Percentiles rank a stretch among this genome's conserved stretches.
phyloP scores from a whole-genome alignment of 2,797 vertebrate species.

The Molossus molossus region DNA sequence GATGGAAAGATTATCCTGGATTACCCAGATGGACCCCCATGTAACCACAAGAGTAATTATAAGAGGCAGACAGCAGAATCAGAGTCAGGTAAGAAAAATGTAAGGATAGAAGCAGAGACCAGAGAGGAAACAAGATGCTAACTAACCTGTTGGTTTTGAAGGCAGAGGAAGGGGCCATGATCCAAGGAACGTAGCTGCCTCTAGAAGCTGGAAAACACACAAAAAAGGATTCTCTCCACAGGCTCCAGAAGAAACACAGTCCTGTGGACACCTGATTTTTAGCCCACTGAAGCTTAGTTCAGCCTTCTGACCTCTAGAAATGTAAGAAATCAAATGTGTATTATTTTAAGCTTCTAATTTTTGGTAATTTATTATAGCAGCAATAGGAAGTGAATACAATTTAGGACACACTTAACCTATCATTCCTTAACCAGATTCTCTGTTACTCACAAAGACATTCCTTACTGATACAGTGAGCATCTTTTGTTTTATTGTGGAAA shows the following conservation, averaged over 20 bases:
- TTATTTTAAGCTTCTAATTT: neutral
- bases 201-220: too few relatives aligned
- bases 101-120: neutral
- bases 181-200: too few relatives aligned
- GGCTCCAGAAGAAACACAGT: too few relatives aligned
- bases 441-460: neutral
- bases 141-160: too few relatives aligned
- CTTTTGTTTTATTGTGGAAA: constrained; percentile 3
- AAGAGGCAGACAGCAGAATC: neutral
- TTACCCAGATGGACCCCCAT: neutral
- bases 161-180: too few relatives aligned
- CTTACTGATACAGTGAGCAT: neutral
- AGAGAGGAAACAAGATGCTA: constrained; percentile 6
- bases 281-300: too few relatives aligned
- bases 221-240: too few relatives aligned
- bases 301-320: too few relatives aligned
- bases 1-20: neutral
- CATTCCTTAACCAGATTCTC: neutral
- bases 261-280: too few relatives aligned
- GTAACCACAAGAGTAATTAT: neutral
- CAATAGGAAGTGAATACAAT: neutral
- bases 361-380: neutral
- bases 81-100: neutral
- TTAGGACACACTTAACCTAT: neutral
- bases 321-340: too few relatives aligned